Conservation (phyloP, 2,113 vertebrate genomes). For the Cyphomyrus discorhynchus region DNA sequence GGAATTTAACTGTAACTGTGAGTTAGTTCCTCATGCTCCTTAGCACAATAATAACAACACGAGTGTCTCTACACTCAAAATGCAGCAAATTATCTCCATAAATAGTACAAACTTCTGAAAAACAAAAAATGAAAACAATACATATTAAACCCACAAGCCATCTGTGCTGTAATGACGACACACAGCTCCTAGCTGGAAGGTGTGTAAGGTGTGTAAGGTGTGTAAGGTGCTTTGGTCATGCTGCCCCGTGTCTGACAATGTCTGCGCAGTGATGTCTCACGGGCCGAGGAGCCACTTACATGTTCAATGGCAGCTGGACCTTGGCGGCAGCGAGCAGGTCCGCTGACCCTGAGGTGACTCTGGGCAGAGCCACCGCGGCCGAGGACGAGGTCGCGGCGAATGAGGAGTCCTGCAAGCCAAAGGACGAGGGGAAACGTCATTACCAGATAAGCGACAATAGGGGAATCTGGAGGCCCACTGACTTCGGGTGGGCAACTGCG, state of each 20-base stretch:
- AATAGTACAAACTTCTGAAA: not conserved
- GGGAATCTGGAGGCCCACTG: not conserved
- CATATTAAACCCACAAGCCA: not conserved
- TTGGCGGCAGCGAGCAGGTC: conserved; percentile 19
- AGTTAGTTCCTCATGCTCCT: too few species aligned
- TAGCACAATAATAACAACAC: not conserved
- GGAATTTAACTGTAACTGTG: not conserved
- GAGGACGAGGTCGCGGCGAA: conserved; percentile 42
- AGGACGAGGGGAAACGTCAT: conserved; percentile 34
- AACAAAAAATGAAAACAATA: not conserved
- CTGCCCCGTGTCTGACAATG: not conserved
- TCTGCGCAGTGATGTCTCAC: not conserved
- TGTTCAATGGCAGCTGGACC: conserved; percentile 20
- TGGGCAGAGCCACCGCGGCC: conserved; percentile 44
- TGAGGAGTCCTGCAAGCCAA: conserved; percentile 63
- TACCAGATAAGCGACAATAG: not conserved
- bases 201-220: not conserved
- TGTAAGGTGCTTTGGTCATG: not conserved
- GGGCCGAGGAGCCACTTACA: not conserved
- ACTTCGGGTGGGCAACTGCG: not conserved
- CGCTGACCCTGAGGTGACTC: conserved; percentile 9
- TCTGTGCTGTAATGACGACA: not conserved
- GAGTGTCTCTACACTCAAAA: not conserved
- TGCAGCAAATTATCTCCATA: not conserved
- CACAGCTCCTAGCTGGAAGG: not conserved